Base-by-base conservation (phyloP, 2,113 vertebrate genomes). In the Phoxinus phoxinus region DNA sequence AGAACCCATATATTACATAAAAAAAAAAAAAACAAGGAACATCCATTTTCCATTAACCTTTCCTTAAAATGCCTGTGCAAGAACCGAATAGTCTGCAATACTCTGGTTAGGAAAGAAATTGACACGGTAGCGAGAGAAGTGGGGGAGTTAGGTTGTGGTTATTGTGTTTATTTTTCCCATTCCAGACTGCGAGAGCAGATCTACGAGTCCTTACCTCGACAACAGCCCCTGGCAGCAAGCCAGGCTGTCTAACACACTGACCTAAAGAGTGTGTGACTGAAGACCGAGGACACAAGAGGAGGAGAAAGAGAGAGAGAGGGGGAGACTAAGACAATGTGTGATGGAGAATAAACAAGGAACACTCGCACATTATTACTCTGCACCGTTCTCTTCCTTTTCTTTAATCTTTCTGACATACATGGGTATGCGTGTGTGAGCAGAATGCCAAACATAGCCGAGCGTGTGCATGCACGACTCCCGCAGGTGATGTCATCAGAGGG, bases 241-340 rank as follows among this genome's bases (percentile, higher is more conserved):
- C 88, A 88, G 77, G n/a, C 85, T 51, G 82, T 27, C 84, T 75
- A 81, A 85, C 87, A 86, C 73, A 85, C 86, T 84, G 81, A 86
- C 87, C 87, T 84, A 75, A 84, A 85, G 85, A 84, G 77, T 71
- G 27, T 41, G 53, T 67, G 80, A 84, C 58, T 48, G 74, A 78
- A 69, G 61, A 69, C 11, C 12, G 48, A 37, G 23, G 53, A 80
- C 41, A 32, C 25, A 6, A 21, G 23, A 83, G 46, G 9, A 27
- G 12, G 30, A 82, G 7, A 71, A n/a, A 61, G 35, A 41, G 35
- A 61, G 35, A 41, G 35, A 8, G 19, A 44, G 9, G 41, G 35
- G 30, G 19, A 46, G 23, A 74, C 72, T 27, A 46, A 74, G 41
- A 46, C 74, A 3, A 53, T 53, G 25, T 19, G 46, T 76, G 74